Percentiles rank a stretch among this genome's conserved stretches.
Evolutionary conservation across 2,888 invertebrate genomes (phyloP).

Genomic region (Chymomyza procnemis): DNA sequence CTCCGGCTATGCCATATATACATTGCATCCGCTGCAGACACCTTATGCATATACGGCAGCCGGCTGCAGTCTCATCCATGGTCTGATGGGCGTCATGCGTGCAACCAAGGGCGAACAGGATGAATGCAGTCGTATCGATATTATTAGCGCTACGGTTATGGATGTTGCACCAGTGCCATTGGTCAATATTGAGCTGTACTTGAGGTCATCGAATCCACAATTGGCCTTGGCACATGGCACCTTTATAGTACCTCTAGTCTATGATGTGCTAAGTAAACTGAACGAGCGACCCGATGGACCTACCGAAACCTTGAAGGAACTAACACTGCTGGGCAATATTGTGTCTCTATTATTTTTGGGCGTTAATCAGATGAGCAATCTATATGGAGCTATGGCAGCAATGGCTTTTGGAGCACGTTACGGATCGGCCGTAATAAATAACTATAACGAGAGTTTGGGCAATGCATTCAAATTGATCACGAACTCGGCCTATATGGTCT

Average conservation of each 20-base stretch:
- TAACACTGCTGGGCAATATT: conserved; percentile 67
- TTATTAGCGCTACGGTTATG: conserved; percentile 53
- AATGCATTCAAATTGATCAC: conserved; percentile 44
- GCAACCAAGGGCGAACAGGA: conserved; percentile 39
- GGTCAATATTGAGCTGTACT: conserved; percentile 66
- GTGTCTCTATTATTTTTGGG: conserved; percentile 66
- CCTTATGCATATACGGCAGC: conserved; percentile 67
- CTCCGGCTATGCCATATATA: conserved; percentile 64
- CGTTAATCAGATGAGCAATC: conserved; percentile 54
- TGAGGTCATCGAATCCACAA: conserved; percentile 46
- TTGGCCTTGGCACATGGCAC: conserved; percentile 65
- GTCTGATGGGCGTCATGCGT: conserved; percentile 60
- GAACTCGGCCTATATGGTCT: conserved; percentile 49
- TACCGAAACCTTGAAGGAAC: conserved; percentile 59
- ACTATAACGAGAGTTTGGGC: conserved; percentile 49
- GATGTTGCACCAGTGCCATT: conserved; percentile 65
- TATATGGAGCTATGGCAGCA: conserved; percentile 56
- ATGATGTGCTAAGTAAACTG: conserved; percentile 54
- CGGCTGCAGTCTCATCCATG: conserved; percentile 59
- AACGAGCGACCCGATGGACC: conserved; percentile 47
- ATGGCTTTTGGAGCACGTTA: conserved; percentile 54
- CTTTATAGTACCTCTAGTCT: conserved; percentile 65
- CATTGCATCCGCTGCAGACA: conserved; percentile 49
- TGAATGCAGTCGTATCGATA: conserved; percentile 39
- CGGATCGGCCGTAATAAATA: conserved; percentile 55